Conservation (phyloP, 2,113 vertebrate species). For the Hoplias malabaricus region DNA sequence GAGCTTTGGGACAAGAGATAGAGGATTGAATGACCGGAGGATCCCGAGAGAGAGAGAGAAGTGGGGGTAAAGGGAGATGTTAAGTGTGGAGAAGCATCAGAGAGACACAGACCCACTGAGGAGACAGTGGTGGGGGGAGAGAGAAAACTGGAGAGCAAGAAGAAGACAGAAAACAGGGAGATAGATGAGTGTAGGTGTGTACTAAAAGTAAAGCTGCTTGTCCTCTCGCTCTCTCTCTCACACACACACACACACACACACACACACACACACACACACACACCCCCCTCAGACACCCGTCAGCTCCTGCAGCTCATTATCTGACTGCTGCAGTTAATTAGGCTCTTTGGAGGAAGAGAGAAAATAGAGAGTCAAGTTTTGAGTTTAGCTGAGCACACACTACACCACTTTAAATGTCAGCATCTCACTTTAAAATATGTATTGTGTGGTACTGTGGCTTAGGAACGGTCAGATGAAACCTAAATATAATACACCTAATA, state of each 20-base stretch:
- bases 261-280: conserved; percentile 11
- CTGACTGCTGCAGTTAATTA: conserved; percentile 38
- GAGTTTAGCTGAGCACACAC: too few species aligned
- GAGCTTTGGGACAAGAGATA: neutral
- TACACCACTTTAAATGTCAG: too few species aligned
- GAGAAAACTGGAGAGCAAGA: neutral
- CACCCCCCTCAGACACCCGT: conserved; percentile 38
- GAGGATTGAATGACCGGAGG: conserved; percentile 1
- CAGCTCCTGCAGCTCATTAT: conserved; percentile 35
- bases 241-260: neutral
- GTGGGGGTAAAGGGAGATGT: neutral
- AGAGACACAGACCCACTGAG: too few species aligned
- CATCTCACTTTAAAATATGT: too few species aligned
- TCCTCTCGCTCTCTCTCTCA: conserved; percentile 1
- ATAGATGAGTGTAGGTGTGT: too few species aligned
- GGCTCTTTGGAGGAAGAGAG: conserved; percentile 10
- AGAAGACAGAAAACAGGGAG: too few species aligned
- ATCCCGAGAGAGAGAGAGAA: neutral
- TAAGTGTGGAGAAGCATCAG: too few species aligned
- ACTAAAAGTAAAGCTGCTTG: conserved; percentile 27
- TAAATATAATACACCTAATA: too few species aligned
- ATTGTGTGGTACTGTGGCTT: too few species aligned
- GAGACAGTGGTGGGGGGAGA: too few species aligned
- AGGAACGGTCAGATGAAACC: too few species aligned
- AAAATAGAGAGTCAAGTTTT: too few species aligned